A percentile compares a stretch with the other conserved stretches of the same genome.
These are phyloP conservation scores for Amiota communis DNA, from an alignment of 2,888 invertebrate species.

Conservation along the genomic window DNA sequence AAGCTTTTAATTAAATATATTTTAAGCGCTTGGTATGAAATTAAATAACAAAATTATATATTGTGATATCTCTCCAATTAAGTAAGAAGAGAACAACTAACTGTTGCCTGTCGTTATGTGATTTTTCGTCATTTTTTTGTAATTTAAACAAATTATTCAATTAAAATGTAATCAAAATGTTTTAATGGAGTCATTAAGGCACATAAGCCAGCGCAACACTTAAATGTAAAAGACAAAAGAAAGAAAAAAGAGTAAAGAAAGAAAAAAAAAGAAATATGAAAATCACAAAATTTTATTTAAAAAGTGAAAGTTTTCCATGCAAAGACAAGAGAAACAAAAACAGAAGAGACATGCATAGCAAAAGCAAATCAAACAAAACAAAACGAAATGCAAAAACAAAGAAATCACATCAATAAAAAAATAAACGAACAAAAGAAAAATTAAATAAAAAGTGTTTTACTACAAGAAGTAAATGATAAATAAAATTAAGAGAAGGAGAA, in stretches of 20 bases:
- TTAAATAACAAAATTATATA: no score
- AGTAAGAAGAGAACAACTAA: no score
- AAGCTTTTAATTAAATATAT: constrained; percentile 2
- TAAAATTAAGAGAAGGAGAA: neutral
- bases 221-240: neutral
- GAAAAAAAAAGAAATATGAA: constrained; percentile 55
- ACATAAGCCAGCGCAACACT: neutral
- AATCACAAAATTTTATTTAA: constrained; percentile 62
- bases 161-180: constrained; percentile 54
- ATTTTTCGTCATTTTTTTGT: constrained; percentile 2
- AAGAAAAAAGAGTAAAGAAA: constrained; percentile 30
- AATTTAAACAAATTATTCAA: constrained; percentile 42
- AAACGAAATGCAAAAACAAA: constrained; percentile 57
- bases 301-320: constrained; percentile 66
- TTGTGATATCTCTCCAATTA: no score
- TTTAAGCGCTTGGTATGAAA: constrained; percentile 26
- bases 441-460: constrained; percentile 1
- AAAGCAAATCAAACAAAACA: constrained; percentile 27
- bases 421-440: constrained; percentile 15
- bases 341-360: constrained; percentile 26
- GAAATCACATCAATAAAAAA: neutral
- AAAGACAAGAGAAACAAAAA: constrained; percentile 41
- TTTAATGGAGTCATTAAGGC: constrained; percentile 52
- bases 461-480: neutral
- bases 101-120: neutral